Conservation (phyloP, 2,113 vertebrate genomes). For the Scophthalmus maximus region DNA sequence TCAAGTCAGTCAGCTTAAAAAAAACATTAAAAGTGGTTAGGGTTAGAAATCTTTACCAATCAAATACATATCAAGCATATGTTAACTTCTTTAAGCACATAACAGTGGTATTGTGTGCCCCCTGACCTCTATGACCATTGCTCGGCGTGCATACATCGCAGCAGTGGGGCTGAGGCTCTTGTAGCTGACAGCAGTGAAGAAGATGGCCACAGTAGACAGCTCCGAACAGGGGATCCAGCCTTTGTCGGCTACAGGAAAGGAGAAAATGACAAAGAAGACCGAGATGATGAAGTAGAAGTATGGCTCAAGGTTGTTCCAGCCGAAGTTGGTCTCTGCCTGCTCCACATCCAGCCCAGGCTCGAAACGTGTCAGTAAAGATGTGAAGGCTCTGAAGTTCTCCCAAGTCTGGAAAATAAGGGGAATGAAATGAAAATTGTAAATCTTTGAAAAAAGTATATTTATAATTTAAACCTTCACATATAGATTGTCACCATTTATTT, state of each 20-base stretch:
- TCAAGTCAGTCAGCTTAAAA: too few species aligned
- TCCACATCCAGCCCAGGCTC: constrained; percentile 94
- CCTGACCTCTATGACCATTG: constrained; percentile 88
- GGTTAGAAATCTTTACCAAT: too few species aligned
- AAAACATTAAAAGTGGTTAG: too few species aligned
- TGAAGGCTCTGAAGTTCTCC: constrained; percentile 93
- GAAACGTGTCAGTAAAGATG: constrained; percentile 90
- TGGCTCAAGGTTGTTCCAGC: constrained; percentile 96
- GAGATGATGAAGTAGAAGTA: constrained; percentile 94
- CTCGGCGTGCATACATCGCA: constrained; percentile 86
- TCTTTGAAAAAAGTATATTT: too few species aligned
- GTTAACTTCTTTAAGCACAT: background rate
- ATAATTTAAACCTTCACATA: too few species aligned
- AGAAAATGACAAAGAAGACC: constrained; percentile 94
- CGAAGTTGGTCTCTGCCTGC: constrained; percentile 94
- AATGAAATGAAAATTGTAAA: too few species aligned
- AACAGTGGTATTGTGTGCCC: background rate
- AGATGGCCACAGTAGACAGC: constrained; percentile 89
- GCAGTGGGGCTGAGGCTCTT: constrained; percentile 89
- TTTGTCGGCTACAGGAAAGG: constrained; percentile 93
- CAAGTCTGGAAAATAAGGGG: constrained; percentile 74
- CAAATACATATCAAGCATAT: background rate
- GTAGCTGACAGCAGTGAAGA: constrained; percentile 94
- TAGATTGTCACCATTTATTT: too few species aligned
- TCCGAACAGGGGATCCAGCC: constrained; percentile 96